phyloP scores from a whole-genome alignment of 2,888 invertebrate species.

The Liopterus haemorrhoidalis region DNA sequence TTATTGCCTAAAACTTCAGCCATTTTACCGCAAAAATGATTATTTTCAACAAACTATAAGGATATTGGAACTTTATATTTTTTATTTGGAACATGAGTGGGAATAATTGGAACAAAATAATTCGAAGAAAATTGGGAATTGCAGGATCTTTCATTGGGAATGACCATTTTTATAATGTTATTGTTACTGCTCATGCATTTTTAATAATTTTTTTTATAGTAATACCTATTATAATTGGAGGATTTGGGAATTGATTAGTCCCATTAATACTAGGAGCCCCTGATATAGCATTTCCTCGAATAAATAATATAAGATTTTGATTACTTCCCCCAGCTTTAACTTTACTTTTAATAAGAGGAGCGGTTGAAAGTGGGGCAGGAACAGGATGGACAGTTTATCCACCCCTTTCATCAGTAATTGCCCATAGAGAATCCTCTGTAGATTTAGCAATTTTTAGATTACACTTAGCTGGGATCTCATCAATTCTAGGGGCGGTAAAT shows the following conservation, averaged over 20 bases:
- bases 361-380: conserved; percentile 65
- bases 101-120: conserved; percentile 65
- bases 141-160: conserved; percentile 63
- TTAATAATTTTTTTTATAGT: conserved; percentile 73
- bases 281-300: conserved; percentile 76
- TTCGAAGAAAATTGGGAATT: conserved; percentile 65
- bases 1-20: conserved; percentile 58
- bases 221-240: conserved; percentile 70
- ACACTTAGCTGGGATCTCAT: conserved; percentile 67
- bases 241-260: conserved; percentile 77
- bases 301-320: conserved; percentile 84
- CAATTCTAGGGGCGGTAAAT: conserved; percentile 72
- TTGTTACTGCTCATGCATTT: conserved; percentile 75
- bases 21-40: conserved; percentile 62
- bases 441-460: conserved; percentile 72
- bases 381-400: conserved; percentile 77
- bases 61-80: conserved; percentile 71
- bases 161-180: conserved; percentile 72
- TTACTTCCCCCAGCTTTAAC: conserved; percentile 63
- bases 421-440: conserved; percentile 61
- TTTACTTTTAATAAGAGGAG: conserved; percentile 57
- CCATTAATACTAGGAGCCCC: conserved; percentile 71
- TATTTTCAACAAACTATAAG: conserved; percentile 69
- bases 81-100: conserved; percentile 61
- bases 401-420: conserved; percentile 58